Evolutionary conservation across 2,888 invertebrate species (phyloP).

Genomic region (Serrognathus titanus): DNA sequence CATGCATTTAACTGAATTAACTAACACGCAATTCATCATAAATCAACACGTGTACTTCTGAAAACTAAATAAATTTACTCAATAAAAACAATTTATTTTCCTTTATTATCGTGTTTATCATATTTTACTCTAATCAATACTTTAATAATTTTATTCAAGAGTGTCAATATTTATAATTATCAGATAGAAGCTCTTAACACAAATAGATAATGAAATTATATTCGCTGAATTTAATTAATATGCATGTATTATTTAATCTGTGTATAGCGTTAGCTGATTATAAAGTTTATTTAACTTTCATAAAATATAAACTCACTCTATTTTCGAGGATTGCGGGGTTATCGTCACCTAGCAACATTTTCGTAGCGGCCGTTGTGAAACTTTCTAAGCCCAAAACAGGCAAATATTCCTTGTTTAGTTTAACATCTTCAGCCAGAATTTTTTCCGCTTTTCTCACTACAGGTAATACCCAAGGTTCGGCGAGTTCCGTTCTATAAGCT

Average conservation of each 20-base stretch:
- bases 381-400: conserved; percentile 85
- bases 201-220: background rate
- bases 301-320: conserved; percentile 50
- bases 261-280: background rate
- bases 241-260: background rate
- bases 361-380: conserved; percentile 72
- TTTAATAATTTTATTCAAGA: too few species aligned
- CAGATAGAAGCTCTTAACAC: background rate
- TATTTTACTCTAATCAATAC: too few species aligned
- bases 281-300: background rate
- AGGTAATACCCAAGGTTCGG: conserved; percentile 96
- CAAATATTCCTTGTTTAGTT: conserved; percentile 92
- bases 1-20: too few species aligned
- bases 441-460: conserved; percentile 89
- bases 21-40: too few species aligned
- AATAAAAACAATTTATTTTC: too few species aligned
- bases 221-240: background rate
- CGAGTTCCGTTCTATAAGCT: conserved; percentile 92
- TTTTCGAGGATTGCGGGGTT: conserved; percentile 70
- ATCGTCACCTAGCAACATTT: conserved; percentile 82
- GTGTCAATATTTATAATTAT: background rate
- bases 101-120: too few species aligned
- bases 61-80: too few species aligned
- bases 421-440: conserved; percentile 73
- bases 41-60: too few species aligned